These are phyloP conservation scores for Channa striata DNA, from an alignment of 2,797 vertebrate genomes.

Conservation along the genomic window DNA sequence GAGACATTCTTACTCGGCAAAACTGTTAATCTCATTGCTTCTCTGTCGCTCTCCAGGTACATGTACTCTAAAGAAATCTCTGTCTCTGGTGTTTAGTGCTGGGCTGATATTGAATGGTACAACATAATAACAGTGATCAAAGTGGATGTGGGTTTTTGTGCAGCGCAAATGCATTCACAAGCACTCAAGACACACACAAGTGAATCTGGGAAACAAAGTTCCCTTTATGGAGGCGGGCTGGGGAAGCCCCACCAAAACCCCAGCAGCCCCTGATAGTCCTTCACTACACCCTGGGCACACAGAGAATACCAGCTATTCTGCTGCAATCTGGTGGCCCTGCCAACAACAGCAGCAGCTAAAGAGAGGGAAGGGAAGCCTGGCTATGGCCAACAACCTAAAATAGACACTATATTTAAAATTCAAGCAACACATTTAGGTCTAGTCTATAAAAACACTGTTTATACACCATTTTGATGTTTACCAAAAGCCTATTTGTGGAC, in stretches of 20 bases:
- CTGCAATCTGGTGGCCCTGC: constrained; percentile 51
- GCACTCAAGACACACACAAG: constrained; percentile 31
- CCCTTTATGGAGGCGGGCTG: constrained; percentile 64
- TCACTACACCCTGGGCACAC: constrained; percentile 47
- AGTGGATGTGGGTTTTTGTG: constrained; percentile 17
- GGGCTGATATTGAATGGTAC: constrained; percentile 2
- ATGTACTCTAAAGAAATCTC: not conserved
- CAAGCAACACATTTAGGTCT: constrained; percentile 68
- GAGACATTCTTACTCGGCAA: too few relatives aligned
- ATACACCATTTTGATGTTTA: constrained; percentile 72
- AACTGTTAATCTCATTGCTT: not conserved
- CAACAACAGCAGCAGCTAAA: constrained; percentile 79
- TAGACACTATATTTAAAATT: constrained; percentile 71
- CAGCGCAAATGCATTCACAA: not conserved
- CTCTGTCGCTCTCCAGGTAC: not conserved
- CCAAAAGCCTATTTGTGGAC: constrained; percentile 67
- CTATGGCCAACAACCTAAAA: constrained; percentile 73
- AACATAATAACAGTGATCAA: constrained; percentile 25
- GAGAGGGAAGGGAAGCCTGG: constrained; percentile 76
- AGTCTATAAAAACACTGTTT: constrained; percentile 77
- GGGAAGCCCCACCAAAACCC: constrained; percentile 80
- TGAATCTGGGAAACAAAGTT: constrained; percentile 55
- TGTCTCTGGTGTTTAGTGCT: not conserved
- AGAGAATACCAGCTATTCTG: constrained; percentile 75
- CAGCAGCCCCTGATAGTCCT: constrained; percentile 52